phyloP scores from a whole-genome alignment of 2,888 invertebrate species.

The Drosophila meridionalis region DNA sequence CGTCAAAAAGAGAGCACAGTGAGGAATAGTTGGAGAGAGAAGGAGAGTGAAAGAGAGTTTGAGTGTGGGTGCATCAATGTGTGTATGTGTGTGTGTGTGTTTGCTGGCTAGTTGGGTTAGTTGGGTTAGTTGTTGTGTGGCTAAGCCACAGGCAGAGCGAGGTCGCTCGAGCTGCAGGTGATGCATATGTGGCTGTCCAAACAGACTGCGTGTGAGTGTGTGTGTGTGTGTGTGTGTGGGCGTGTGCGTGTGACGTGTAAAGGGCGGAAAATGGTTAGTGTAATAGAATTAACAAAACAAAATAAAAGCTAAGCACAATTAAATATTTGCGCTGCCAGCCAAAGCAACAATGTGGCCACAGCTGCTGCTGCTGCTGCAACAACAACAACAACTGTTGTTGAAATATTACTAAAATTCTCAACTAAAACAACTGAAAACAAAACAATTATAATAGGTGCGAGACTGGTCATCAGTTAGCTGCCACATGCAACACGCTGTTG shows the following conservation, averaged over 20 bases:
- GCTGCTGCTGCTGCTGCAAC: neutral
- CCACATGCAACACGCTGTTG: slow-evolving; percentile 13
- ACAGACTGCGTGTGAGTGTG: slow-evolving; percentile 9
- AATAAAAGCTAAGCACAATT: slow-evolving; percentile 59
- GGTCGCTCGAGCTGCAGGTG: slow-evolving; percentile 48
- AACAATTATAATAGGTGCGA: slow-evolving; percentile 18
- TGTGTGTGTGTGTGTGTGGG: slow-evolving; percentile 15
- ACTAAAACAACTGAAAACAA: slow-evolving; percentile 1
- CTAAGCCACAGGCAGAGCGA: slow-evolving; percentile 33
- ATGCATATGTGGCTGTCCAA: slow-evolving; percentile 47
- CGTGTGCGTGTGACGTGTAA: slow-evolving; percentile 32
- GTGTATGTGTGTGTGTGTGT: neutral
- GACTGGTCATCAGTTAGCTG: slow-evolving; percentile 2
- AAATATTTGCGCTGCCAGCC: slow-evolving; percentile 60
- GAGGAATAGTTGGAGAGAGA: slow-evolving; percentile 6
- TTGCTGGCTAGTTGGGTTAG: slow-evolving; percentile 39
- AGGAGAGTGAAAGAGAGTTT: neutral
- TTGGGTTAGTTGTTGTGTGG: slow-evolving; percentile 37
- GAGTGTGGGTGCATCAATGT: no score
- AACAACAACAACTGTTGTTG: neutral
- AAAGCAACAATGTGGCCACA: slow-evolving; percentile 37
- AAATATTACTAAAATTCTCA: slow-evolving; percentile 24
- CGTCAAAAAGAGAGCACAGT: slow-evolving; percentile 18
- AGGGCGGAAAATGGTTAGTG: slow-evolving; percentile 49
- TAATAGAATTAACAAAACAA: slow-evolving; percentile 72